These are phyloP conservation scores for Intellagama lesueurii DNA, from an alignment of 2,797 vertebrate species.

Conservation along the genomic window DNA sequence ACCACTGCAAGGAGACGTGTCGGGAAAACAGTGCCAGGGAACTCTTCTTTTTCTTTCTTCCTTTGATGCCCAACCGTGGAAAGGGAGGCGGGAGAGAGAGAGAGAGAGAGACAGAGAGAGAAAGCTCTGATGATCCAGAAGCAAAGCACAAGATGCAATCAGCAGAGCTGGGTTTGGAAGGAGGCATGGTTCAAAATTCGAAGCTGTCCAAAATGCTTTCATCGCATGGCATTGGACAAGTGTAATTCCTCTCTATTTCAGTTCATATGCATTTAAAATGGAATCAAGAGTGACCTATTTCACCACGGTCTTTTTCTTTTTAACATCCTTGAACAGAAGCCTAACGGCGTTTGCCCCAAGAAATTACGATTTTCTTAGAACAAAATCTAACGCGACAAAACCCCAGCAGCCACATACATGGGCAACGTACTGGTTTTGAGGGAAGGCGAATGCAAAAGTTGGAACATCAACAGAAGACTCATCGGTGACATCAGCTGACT, in stretches of 20 bases:
- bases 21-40: slow-evolving; percentile 82
- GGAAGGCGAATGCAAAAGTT: no score
- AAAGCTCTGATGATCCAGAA: neutral
- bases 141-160: neutral
- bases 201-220: neutral
- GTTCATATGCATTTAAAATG: neutral
- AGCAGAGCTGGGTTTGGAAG: neutral
- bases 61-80: slow-evolving; percentile 62
- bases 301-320: no score
- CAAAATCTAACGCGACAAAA: no score
- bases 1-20: slow-evolving; percentile 86
- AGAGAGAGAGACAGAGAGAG: slow-evolving; percentile 7
- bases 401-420: no score
- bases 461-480: no score
- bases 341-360: no score
- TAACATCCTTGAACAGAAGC: no score
- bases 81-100: rapidly evolving
- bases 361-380: no score
- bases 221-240: neutral
- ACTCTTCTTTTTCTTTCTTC: slow-evolving; percentile 74
- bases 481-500: no score
- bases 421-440: no score
- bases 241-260: neutral
- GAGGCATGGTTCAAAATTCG: no score
- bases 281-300: neutral